Evolutionary conservation across 2,113 vertebrate species (phyloP).

Genomic region (Hemibagrus wyckioides): DNA sequence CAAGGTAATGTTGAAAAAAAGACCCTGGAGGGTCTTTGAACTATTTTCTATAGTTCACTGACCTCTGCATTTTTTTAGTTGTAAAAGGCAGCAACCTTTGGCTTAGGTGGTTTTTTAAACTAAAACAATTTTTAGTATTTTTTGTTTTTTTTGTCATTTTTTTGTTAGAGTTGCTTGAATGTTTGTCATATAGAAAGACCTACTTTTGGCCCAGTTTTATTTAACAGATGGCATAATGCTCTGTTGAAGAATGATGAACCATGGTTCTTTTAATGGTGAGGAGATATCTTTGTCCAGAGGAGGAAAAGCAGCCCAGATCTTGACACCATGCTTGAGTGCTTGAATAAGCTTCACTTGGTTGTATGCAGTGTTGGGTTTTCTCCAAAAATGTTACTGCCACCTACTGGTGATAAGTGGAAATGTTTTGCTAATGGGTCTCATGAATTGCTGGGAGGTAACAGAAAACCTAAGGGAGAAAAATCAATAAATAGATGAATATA

Average conservation of each 20-base stretch:
- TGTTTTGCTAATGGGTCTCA: not conserved
- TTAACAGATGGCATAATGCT: not conserved
- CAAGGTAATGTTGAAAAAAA: too few relatives aligned
- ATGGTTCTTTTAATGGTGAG: not conserved
- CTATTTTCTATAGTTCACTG: too few relatives aligned
- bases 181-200: not conserved
- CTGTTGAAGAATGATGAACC: constrained; percentile 1
- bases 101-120: too few relatives aligned
- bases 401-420: not conserved
- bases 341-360: not conserved
- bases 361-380: not conserved
- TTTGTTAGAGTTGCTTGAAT: not conserved
- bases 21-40: too few relatives aligned
- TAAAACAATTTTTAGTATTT: too few relatives aligned
- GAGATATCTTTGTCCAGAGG: not conserved
- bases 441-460: not conserved
- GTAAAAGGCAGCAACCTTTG: too few relatives aligned
- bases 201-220: not conserved
- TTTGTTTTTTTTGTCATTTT: not conserved
- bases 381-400: not conserved
- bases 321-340: not conserved
- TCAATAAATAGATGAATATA: not conserved
- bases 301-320: not conserved
- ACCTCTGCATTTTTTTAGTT: too few relatives aligned
- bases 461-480: not conserved